Conservation (phyloP, 1,140 invertebrate species). For the Phthorimaea operculella region DNA sequence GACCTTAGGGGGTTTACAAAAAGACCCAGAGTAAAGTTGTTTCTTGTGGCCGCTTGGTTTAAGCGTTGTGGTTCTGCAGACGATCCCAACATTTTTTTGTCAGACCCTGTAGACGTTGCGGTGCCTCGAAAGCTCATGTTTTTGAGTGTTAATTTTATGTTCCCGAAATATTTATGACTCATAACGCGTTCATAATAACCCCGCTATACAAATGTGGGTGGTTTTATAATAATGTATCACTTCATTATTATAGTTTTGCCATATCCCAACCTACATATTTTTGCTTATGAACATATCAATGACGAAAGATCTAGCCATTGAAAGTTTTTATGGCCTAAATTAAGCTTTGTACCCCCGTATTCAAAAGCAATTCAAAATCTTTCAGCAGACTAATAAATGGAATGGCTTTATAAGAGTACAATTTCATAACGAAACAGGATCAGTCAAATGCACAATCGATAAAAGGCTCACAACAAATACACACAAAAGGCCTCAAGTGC, state of each 20-base stretch:
- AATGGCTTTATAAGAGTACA: neutral
- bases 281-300: neutral
- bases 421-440: constrained; percentile 35
- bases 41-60: constrained; percentile 29
- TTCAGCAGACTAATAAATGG: neutral
- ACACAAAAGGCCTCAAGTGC: constrained; percentile 37
- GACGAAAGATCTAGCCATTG: too few species aligned
- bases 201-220: constrained; percentile 63
- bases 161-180: constrained; percentile 67
- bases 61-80: constrained; percentile 45
- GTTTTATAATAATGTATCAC: constrained; percentile 58
- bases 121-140: constrained; percentile 62
- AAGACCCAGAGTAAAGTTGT: constrained; percentile 16
- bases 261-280: constrained; percentile 2
- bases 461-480: constrained; percentile 39
- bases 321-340: too few species aligned
- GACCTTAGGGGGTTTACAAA: constrained; percentile 17
- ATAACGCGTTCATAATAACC: constrained; percentile 62
- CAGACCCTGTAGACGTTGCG: constrained; percentile 54
- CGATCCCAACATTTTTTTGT: constrained; percentile 58
- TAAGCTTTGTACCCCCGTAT: neutral
- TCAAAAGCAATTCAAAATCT: neutral
- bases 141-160: constrained; percentile 67
- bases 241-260: constrained; percentile 42
- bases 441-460: constrained; percentile 44